These are phyloP conservation scores for Lycaon pictus DNA, from an alignment of 2,113 vertebrate species.

Conservation along the genomic window DNA sequence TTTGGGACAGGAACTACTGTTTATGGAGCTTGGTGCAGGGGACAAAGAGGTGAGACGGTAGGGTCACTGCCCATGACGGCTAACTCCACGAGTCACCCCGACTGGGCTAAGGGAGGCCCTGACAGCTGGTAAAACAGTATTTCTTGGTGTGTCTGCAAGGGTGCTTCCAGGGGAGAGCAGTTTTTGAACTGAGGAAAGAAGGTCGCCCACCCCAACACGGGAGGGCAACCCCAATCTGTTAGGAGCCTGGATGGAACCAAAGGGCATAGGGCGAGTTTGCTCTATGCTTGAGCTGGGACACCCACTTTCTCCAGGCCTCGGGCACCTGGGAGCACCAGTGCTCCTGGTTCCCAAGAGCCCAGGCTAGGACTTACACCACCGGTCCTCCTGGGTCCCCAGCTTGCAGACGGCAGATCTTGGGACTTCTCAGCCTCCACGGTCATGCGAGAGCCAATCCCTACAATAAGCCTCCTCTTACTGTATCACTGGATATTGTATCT, in stretches of 20 bases:
- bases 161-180: fast-evolving
- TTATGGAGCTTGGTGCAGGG: fast-evolving
- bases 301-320: neutral
- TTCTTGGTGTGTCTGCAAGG: neutral
- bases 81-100: neutral
- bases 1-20: neutral
- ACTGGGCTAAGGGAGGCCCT: neutral
- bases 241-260: neutral
- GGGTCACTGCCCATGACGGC: neutral
- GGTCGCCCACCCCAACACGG: fast-evolving
- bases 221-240: neutral
- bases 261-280: neutral
- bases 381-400: neutral
- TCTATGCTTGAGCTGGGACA: neutral
- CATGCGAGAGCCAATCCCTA: fast-evolving
- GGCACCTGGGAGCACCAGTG: fast-evolving
- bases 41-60: neutral
- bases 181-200: fast-evolving
- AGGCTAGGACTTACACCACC: fast-evolving
- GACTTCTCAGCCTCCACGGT: neutral
- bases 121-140: fast-evolving
- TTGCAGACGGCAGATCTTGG: fast-evolving
- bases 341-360: neutral
- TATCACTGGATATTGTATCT: fast-evolving
- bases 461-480: fast-evolving